These are phyloP conservation scores for Lamellibrachia satsuma DNA, from an alignment of 2,888 invertebrate genomes.

Conservation along the genomic window DNA sequence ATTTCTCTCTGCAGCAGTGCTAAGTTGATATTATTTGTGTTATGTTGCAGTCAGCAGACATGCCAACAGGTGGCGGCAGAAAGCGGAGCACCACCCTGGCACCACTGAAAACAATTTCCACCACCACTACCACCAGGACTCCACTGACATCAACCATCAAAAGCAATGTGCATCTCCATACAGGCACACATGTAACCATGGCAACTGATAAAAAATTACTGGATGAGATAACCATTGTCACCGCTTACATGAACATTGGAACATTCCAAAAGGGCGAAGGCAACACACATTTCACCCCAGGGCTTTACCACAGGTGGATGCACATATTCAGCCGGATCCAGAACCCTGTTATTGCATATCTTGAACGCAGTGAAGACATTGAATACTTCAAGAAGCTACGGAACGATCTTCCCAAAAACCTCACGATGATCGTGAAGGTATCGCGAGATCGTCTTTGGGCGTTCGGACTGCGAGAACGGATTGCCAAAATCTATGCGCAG, in stretches of 20 bases:
- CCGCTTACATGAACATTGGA: slow-evolving; percentile 40
- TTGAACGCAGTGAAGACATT: slow-evolving; percentile 45
- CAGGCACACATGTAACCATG: not conserved
- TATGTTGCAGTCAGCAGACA: not conserved
- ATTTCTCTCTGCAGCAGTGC: not conserved
- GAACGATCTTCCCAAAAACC: slow-evolving; percentile 36
- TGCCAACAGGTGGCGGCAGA: not conserved
- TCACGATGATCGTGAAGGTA: slow-evolving; percentile 44
- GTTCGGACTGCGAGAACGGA: slow-evolving; percentile 45
- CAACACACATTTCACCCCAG: slow-evolving; percentile 36
- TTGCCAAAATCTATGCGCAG: slow-evolving; percentile 46
- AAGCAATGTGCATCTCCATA: not conserved
- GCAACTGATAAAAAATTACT: not conserved
- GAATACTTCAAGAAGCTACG: slow-evolving; percentile 43
- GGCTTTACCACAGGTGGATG: slow-evolving; percentile 52
- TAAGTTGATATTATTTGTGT: not conserved
- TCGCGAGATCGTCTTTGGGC: slow-evolving; percentile 47
- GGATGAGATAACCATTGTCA: slow-evolving; percentile 39
- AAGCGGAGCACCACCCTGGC: not conserved
- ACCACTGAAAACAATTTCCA: not conserved
- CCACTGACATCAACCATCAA: not conserved
- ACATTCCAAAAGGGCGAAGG: slow-evolving; percentile 35
- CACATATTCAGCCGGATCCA: slow-evolving; percentile 48
- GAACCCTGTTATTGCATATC: slow-evolving; percentile 52
- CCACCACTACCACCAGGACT: not conserved